Evolutionary conservation across 2,113 vertebrate genomes (phyloP), one percentile per base, ranked within the genome.

Genomic region (Sorex araneus): DNA sequence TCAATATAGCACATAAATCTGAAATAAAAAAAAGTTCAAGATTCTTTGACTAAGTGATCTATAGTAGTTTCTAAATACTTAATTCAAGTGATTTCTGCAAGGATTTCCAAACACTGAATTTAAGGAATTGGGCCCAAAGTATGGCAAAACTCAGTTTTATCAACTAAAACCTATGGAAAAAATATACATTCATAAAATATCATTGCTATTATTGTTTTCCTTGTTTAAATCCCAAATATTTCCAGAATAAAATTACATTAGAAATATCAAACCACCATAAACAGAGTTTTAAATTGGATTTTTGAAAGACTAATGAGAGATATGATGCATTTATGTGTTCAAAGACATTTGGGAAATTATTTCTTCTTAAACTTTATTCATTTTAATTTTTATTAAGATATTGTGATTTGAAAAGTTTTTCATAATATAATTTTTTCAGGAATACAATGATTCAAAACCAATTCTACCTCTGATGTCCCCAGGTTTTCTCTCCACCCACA

Each of bases 71-170:
- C 21, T 87, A 77, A 84, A 80, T 70, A 34, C 3, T 7, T 10
- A 90, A 19, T 63, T 82, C 28, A 63, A 84, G 32, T 90, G 70
- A 78, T 84, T 84, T 78, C 50, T 90, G 82, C 43, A 83, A 93
- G 89, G 12, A 83, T 88, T 90, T 80, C 19, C 23, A 47, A 81
- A 93, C 6, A 78, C 12, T 25, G 13, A 43, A 9, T 76, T 87
- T 25, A 78, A 60, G 30, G 27, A 81, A 69, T 5, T 77, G 25
- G 30, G 11, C 3, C 85, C 69, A 70, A 70, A 3, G 0, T 87
- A 43, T 60, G 23, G 19, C 3, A 77, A 91, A 94, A 47, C 11
- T 67, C 19, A 54, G 0, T 36, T 2, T 47, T 3, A 2, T 77
- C 36, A 73, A 28, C 45, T 70, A 28, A 92, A 45, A 1, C 1